A percentile compares a stretch with the other conserved stretches of the same genome.
These are phyloP conservation scores for Lophotriccus pileatus DNA, from an alignment of 2,797 vertebrate species.

Conservation along the genomic window DNA sequence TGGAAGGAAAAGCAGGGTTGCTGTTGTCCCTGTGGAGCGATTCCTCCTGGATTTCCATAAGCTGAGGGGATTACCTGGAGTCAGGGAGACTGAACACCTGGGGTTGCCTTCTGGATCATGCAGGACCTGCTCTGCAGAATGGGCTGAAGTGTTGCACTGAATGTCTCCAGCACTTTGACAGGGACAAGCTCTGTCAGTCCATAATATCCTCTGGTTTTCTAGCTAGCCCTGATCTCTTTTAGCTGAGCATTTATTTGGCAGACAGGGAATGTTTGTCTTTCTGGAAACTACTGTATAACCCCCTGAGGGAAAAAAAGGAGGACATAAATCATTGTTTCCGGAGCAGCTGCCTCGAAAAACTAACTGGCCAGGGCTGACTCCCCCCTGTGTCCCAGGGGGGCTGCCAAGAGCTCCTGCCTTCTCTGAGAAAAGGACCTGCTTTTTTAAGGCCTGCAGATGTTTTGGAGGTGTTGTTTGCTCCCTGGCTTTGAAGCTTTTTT, in stretches of 20 bases:
- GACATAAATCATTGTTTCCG: background rate
- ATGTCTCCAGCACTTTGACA: background rate
- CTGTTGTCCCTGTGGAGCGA: background rate
- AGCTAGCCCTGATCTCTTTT: background rate
- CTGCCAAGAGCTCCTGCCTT: background rate
- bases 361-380: background rate
- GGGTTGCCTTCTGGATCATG: background rate
- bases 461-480: background rate
- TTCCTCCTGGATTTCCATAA: background rate
- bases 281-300: background rate
- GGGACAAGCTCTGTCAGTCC: background rate
- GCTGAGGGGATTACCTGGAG: background rate
- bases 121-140: background rate
- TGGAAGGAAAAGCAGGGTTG: background rate
- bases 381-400: background rate
- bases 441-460: background rate
- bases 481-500: background rate
- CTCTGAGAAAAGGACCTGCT: background rate
- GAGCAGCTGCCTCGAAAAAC: background rate
- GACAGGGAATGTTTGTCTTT: background rate
- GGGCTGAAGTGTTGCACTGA: background rate
- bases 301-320: background rate
- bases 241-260: background rate
- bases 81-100: background rate
- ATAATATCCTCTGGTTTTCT: background rate